Conservation (phyloP, 2,888 invertebrate genomes). For the Pyralis farinalis region DNA sequence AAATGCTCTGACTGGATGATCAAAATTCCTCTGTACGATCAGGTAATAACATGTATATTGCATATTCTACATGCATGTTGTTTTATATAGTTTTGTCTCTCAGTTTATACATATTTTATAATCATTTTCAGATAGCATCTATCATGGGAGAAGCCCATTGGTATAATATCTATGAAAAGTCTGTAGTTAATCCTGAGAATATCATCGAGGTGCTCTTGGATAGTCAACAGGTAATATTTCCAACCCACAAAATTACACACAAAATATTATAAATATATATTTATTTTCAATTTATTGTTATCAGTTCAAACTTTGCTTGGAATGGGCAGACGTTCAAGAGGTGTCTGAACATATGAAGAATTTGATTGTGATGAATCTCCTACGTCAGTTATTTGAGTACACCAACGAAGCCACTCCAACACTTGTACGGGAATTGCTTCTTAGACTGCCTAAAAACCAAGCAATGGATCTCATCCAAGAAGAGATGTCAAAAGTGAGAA, state of each 20-base stretch:
- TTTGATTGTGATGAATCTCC: constrained; percentile 73
- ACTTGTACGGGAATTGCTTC: constrained; percentile 77
- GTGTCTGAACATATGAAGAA: constrained; percentile 79
- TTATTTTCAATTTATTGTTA: constrained; percentile 8
- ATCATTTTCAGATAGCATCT: constrained; percentile 69
- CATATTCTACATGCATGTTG: background rate
- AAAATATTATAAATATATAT: too few species aligned
- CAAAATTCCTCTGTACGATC: constrained; percentile 84
- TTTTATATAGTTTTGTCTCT: constrained; percentile 3
- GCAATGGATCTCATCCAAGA: constrained; percentile 83
- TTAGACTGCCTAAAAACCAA: constrained; percentile 80
- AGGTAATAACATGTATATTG: constrained; percentile 48
- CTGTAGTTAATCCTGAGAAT: constrained; percentile 73
- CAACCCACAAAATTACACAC: too few species aligned
- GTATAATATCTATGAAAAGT: constrained; percentile 81
- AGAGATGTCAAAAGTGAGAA: constrained; percentile 83
- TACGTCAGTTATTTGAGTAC: constrained; percentile 80
- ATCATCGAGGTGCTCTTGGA: constrained; percentile 79
- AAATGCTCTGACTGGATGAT: constrained; percentile 79
- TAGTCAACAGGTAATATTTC: constrained; percentile 71
- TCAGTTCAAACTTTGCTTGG: constrained; percentile 83
- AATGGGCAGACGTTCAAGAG: constrained; percentile 85
- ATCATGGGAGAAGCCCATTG: constrained; percentile 81
- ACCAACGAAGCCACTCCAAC: constrained; percentile 63
- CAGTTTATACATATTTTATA: background rate